These are phyloP conservation scores for Rousettus leschenaultii DNA, from an alignment of 2,113 vertebrate species.

Conservation along the genomic window DNA sequence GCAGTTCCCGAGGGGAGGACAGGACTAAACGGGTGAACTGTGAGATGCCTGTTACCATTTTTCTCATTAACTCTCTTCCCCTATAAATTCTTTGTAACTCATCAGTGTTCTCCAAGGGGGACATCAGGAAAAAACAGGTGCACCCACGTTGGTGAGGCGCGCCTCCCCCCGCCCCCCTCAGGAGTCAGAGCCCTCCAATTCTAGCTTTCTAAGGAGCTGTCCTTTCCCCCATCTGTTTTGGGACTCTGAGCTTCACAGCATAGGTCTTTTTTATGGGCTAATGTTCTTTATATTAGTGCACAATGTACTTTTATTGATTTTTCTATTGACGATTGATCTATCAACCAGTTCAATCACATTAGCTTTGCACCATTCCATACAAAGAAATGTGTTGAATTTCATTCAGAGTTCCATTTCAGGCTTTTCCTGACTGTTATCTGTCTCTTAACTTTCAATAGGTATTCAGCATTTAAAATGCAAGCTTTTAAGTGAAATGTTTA, in stretches of 20 bases:
- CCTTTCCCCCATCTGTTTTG: background rate
- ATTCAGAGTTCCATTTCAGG: background rate
- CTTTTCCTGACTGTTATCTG: conserved; percentile 32
- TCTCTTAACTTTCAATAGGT: conserved; percentile 20
- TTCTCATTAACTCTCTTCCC: background rate
- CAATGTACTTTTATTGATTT: background rate
- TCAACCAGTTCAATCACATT: background rate
- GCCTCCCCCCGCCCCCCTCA: no score
- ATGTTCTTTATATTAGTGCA: background rate
- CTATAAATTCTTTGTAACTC: background rate
- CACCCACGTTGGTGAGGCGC: background rate
- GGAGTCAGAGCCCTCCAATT: background rate
- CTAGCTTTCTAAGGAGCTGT: background rate
- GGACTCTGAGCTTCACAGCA: background rate
- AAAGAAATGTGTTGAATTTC: conserved; percentile 40
- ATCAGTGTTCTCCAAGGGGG: background rate
- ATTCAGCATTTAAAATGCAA: background rate
- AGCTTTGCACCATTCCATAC: background rate
- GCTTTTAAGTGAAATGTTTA: conserved; percentile 27
- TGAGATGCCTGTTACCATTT: background rate
- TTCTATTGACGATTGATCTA: conserved; percentile 1
- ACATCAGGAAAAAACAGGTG: background rate
- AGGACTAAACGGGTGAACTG: background rate
- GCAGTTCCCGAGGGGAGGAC: background rate
- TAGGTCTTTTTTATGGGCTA: background rate